phyloP scores from a whole-genome alignment of 2,113 vertebrate genomes.

The Grammomys surdaster region DNA sequence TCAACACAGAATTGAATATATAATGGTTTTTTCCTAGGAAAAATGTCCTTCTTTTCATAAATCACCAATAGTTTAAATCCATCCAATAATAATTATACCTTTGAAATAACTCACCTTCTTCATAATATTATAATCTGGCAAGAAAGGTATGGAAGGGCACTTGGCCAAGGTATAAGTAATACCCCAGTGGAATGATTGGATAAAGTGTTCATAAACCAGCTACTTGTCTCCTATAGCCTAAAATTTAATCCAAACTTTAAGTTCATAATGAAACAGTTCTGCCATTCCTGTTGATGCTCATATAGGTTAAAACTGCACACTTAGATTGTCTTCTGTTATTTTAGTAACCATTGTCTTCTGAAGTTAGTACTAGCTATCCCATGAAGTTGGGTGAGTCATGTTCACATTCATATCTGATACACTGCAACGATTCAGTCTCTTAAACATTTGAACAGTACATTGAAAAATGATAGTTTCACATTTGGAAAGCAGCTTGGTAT shows the following conservation, averaged over 20 bases:
- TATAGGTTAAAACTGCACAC: not conserved
- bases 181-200: not conserved
- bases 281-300: not conserved
- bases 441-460: not conserved
- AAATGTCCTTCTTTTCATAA: conserved; percentile 38
- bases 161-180: not conserved
- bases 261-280: conserved; percentile 20
- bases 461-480: conserved; percentile 56
- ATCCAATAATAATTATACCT: conserved; percentile 25
- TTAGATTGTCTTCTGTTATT: not conserved
- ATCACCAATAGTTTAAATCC: conserved; percentile 40
- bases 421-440: not conserved
- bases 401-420: conserved; percentile 12
- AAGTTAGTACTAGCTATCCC: not conserved
- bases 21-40: not conserved
- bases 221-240: conserved; percentile 7
- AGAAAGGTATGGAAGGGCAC: not conserved
- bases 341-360: not conserved
- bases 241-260: conserved; percentile 42
- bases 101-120: conserved; percentile 11
- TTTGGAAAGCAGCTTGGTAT: conserved; percentile 47
- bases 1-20: not conserved
- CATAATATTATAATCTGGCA: not conserved
- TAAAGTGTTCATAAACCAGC: not conserved
- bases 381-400: conserved; percentile 2